Base-by-base conservation (phyloP, 2,113 vertebrate species). In the Anguilla rostrata region DNA sequence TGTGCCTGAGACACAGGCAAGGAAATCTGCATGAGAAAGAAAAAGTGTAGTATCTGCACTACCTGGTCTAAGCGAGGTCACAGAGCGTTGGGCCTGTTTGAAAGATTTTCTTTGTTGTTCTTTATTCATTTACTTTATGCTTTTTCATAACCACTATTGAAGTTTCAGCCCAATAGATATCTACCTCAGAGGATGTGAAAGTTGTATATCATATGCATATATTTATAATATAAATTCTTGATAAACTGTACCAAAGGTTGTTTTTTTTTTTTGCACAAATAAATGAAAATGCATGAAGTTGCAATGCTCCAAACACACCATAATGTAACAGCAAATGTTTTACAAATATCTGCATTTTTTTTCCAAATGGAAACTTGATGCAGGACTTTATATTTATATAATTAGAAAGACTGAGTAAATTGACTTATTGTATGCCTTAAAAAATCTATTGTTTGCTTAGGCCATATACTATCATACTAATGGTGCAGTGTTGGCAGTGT, bases 131-230 rank as follows among this genome's bases (percentile, higher is more conserved):
- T 85, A 91, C 92, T 88, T 89, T 91, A 89, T 87, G 91, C 95
- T 92, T 90, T 93, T 90, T 90, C 83, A 91, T 92, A 95, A 92
- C 91, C 93, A 91, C 96, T 94, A 90, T 91, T 89, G 90, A 93
- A 92, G 92, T 92, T 81, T 92, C 94, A 94, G 92, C 92, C 94
- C 91, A 83, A 93, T 93, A 90, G 90, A 95, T 89, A 96, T 97
- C 98, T 99, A 99, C 98, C 98, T 99, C 98, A 98, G 89, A 92
- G 90, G 82, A 89, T 92, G 92, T 90, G 88, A 90, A 86, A 43
- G 88, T 88, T 91, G 87, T 88, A 88, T 87, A 49, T 66, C 22
- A 53, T 66, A 22, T 66, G 5, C 22, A 66, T 26, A 66, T 84
- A 85, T 90, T 40, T 78, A 39, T 79, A 79, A 78, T 89, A 85